Base-by-base conservation (phyloP, 2,797 vertebrate genomes). In the Sebastes reedi region DNA sequence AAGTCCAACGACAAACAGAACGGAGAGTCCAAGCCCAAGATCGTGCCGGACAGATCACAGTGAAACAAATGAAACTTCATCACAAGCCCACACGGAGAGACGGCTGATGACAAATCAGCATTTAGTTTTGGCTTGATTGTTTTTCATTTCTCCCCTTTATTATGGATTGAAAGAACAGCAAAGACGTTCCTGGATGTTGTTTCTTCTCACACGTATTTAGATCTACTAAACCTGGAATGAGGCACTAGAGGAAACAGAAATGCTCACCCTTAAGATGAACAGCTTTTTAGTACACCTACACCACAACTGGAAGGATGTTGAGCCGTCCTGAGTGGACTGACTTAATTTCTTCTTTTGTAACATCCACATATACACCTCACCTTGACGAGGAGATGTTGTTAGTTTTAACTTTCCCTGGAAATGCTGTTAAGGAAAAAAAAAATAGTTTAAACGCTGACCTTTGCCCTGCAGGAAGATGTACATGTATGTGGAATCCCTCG, bases 1-100 rank as follows among this genome's bases (percentile, higher is more conserved):
- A 96, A 96, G 84, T 91, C 93, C 77, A 87, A 83, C 2, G 96
- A 96, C 72, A 94, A 94, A 61, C 95, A 94, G 72, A 96, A 96
- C 18, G 95, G 95, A 60, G 95, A 96, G 87, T 94, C 94, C 39
- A 14, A 14, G 13, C 36, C 13, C 79, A 96, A 96, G 90, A 84
- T 92, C 1, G 91, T 79, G 66, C 92, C 91, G 0, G 94, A 95
- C 89, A 87, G 94, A 74, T 95, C 94, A 1, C 94, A 95, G 89
- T 95, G 87, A 95, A 39, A 66, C 36, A 2, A 60, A 36, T 0
- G 3, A 56, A 62, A 30, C 22, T 60, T n/a, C 13, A 7, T 69
- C 36, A 80, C 22, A 52, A 29, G n/a, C 8, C 5, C 54, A 54
- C 29, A 27, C 18, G 5, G 12, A 71, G 12, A 70, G 24, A 42